These are phyloP conservation scores for Hybos culiciformis DNA, from an alignment of 2,888 invertebrate species.

Conservation along the genomic window DNA sequence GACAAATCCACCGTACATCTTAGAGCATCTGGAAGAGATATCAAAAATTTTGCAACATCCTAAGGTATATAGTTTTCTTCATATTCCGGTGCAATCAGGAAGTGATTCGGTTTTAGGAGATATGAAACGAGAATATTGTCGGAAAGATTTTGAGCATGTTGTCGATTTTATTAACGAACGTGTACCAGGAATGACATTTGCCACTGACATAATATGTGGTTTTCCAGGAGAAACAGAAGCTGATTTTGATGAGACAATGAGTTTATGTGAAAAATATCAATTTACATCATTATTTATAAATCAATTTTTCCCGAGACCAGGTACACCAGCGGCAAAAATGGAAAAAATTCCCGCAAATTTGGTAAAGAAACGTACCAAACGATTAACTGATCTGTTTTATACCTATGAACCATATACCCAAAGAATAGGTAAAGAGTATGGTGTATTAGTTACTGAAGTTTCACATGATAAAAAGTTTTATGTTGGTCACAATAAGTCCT, in stretches of 20 bases:
- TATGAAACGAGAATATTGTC: slow-evolving; percentile 91
- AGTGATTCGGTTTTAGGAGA: slow-evolving; percentile 86
- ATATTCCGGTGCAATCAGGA: slow-evolving; percentile 97
- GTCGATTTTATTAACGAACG: slow-evolving; percentile 71
- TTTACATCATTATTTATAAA: slow-evolving; percentile 95
- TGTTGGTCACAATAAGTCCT: slow-evolving; percentile 90
- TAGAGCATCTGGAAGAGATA: slow-evolving; percentile 85
- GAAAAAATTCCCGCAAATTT: slow-evolving; percentile 66
- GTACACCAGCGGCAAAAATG: slow-evolving; percentile 91
- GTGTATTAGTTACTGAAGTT: slow-evolving; percentile 82
- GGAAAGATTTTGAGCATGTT: slow-evolving; percentile 79
- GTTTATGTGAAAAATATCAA: slow-evolving; percentile 67
- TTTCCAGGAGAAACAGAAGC: slow-evolving; percentile 89
- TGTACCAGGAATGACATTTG: slow-evolving; percentile 82
- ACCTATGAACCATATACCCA: slow-evolving; percentile 75
- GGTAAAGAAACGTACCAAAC: slow-evolving; percentile 82
- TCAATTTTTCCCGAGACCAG: slow-evolving; percentile 92
- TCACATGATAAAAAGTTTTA: slow-evolving; percentile 82
- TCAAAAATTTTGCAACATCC: slow-evolving; percentile 76
- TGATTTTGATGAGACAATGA: slow-evolving; percentile 81
- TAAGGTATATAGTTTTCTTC: slow-evolving; percentile 86
- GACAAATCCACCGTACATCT: slow-evolving; percentile 97
- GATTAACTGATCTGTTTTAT: slow-evolving; percentile 74
- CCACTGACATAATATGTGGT: slow-evolving; percentile 96
- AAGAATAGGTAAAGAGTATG: slow-evolving; percentile 43